A percentile compares a stretch with the other conserved stretches of the same genome.
Evolutionary conservation across 2,113 vertebrate species (phyloP).

Genomic region (Sceloporus tristichus): DNA sequence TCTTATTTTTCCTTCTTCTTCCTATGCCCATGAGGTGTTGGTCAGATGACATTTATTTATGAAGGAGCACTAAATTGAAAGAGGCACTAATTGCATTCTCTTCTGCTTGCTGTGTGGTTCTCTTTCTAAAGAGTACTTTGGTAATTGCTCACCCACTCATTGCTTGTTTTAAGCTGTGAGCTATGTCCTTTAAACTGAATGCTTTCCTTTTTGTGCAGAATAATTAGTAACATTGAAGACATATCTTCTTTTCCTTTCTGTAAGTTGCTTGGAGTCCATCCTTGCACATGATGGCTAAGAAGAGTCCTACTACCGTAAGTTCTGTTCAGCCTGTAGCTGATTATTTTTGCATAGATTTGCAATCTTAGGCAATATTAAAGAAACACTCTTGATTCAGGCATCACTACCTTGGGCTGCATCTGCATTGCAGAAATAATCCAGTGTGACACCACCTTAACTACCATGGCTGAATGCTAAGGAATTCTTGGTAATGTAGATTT

Average conservation of each 20-base stretch:
- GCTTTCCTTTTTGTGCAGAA: constrained; percentile 17
- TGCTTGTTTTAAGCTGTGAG: constrained; percentile 39
- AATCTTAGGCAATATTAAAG: background rate
- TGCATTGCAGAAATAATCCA: too few relatives aligned
- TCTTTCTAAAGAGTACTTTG: constrained; percentile 21
- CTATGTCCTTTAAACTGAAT: constrained; percentile 15
- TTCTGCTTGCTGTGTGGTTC: constrained; percentile 3
- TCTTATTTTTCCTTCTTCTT: background rate
- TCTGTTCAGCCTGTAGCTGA: background rate
- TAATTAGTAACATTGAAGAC: constrained; percentile 28
- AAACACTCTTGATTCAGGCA: background rate
- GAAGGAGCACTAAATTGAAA: constrained; percentile 29
- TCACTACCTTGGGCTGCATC: too few relatives aligned
- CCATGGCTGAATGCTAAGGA: too few relatives aligned
- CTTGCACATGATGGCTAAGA: background rate
- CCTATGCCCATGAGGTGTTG: constrained; percentile 10
- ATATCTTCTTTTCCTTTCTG: background rate
- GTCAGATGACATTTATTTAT: constrained; percentile 27
- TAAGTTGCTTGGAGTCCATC: background rate
- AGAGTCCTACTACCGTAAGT: background rate
- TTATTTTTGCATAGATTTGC: background rate
- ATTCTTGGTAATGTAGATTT: too few relatives aligned
- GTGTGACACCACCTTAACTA: too few relatives aligned
- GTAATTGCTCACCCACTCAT: constrained; percentile 42
- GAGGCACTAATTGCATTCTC: constrained; percentile 38